These are phyloP conservation scores for Drosophila burlai DNA, from an alignment of 1,140 invertebrate species.

Conservation along the genomic window DNA sequence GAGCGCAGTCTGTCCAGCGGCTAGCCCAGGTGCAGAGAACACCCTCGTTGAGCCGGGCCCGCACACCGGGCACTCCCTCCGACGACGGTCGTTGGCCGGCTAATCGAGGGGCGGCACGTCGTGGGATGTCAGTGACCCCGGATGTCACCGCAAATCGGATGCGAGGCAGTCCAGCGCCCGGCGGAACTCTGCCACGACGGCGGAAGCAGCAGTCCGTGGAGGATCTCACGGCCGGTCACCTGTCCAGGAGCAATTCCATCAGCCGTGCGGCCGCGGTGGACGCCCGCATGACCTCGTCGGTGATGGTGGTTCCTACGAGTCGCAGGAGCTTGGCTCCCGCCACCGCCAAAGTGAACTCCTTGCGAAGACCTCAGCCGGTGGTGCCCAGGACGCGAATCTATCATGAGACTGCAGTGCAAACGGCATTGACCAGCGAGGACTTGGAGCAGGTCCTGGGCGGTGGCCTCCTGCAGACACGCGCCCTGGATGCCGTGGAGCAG, in stretches of 20 bases:
- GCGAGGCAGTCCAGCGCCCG: conserved; percentile 78
- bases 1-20: conserved; percentile 86
- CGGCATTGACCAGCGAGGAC: conserved; percentile 89
- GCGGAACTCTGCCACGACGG: conserved; percentile 90
- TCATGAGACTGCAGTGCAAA: conserved; percentile 91
- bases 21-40: conserved; percentile 87
- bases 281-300: conserved; percentile 84
- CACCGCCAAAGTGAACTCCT: conserved; percentile 71
- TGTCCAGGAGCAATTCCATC: conserved; percentile 85
- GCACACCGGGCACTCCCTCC: conserved; percentile 88
- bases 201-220: conserved; percentile 87
- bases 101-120: conserved; percentile 56
- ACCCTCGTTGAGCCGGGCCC: conserved; percentile 86
- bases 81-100: conserved; percentile 90
- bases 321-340: conserved; percentile 65
- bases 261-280: conserved; percentile 67
- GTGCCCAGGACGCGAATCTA: conserved; percentile 89
- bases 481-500: conserved; percentile 85
- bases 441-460: conserved; percentile 89
- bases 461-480: conserved; percentile 84
- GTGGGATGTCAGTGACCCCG: conserved; percentile 65
- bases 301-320: conserved; percentile 72
- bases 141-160: conserved; percentile 78
- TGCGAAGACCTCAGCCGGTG: conserved; percentile 63
- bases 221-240: conserved; percentile 80